phyloP scores from a whole-genome alignment of 1,140 invertebrate genomes.

The Drosophila nasuta region DNA sequence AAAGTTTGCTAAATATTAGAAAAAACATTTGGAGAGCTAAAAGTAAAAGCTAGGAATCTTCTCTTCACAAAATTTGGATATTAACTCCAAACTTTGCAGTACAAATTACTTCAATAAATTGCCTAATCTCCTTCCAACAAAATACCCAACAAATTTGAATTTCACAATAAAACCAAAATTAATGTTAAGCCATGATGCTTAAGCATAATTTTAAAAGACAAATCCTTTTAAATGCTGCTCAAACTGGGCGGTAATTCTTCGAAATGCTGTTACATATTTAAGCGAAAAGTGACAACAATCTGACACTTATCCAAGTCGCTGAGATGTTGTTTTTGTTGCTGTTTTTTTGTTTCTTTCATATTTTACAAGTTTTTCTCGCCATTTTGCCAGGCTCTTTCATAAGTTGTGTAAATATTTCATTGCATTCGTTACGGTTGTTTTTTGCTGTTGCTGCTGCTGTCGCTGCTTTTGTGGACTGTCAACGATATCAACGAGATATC shows the following conservation, averaged over 20 bases:
- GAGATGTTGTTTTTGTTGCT: conserved; percentile 21
- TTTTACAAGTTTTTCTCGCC: conserved; percentile 15
- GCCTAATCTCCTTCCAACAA: too few relatives aligned
- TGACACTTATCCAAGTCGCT: conserved; percentile 45
- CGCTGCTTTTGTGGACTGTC: conserved; percentile 38
- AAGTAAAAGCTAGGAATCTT: too few relatives aligned
- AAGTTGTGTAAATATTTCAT: conserved; percentile 60
- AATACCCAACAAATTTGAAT: too few relatives aligned
- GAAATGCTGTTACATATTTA: conserved; percentile 12
- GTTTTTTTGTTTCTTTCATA: conserved; percentile 14
- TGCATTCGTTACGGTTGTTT: conserved; percentile 28
- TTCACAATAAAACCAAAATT: not conserved
- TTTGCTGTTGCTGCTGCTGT: conserved; percentile 16
- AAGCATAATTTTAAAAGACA: conserved; percentile 1
- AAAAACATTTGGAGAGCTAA: too few relatives aligned
- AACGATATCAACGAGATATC: conserved; percentile 45
- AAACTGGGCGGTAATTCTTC: not conserved
- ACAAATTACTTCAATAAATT: too few relatives aligned
- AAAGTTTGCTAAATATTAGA: too few relatives aligned
- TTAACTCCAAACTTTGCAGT: too few relatives aligned
- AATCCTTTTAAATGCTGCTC: not conserved
- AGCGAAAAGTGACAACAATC: conserved; percentile 32
- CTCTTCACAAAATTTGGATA: too few relatives aligned
- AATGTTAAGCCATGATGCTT: conserved; percentile 3
- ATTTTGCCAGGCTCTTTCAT: conserved; percentile 33